phyloP scores from a whole-genome alignment of 1,140 invertebrate genomes.

The Micrasema minimum region DNA sequence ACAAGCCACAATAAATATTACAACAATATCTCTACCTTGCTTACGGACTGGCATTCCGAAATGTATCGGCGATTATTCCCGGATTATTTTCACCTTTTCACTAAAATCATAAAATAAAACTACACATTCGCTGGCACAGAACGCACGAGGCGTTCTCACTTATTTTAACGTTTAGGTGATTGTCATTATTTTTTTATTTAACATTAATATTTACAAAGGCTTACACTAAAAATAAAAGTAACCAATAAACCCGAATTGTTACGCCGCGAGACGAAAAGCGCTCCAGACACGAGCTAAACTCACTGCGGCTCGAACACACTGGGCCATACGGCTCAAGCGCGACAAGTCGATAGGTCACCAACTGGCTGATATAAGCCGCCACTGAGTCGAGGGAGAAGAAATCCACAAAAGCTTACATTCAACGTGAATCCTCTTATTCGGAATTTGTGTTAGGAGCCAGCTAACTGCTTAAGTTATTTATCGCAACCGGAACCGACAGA shows the following conservation, averaged over 20 bases:
- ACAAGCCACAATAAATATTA: not conserved
- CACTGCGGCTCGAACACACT: constrained; percentile 25
- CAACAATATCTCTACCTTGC: constrained; percentile 59
- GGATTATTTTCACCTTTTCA: constrained; percentile 46
- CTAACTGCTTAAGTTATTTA: constrained; percentile 3
- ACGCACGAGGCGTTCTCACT: constrained; percentile 49
- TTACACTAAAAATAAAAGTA: constrained; percentile 39
- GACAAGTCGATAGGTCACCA: not conserved
- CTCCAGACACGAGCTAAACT: constrained; percentile 34
- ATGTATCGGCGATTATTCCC: constrained; percentile 27
- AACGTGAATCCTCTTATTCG: not conserved
- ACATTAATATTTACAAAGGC: constrained; percentile 42
- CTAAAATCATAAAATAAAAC: constrained; percentile 47
- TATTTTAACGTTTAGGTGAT: constrained; percentile 36
- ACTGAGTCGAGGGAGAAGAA: not conserved
- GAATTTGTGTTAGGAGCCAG: not conserved
- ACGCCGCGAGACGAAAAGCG: constrained; percentile 18
- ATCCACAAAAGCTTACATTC: not conserved
- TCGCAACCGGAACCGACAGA: not conserved
- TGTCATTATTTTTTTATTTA: constrained; percentile 47
- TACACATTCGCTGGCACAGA: constrained; percentile 47
- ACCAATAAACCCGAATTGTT: constrained; percentile 38
- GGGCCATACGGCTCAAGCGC: constrained; percentile 10
- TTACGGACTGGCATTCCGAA: constrained; percentile 69
- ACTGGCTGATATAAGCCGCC: not conserved